These are phyloP conservation scores for Melikaiella ostensackeni DNA, from an alignment of 2,888 invertebrate species.

Conservation along the genomic window DNA sequence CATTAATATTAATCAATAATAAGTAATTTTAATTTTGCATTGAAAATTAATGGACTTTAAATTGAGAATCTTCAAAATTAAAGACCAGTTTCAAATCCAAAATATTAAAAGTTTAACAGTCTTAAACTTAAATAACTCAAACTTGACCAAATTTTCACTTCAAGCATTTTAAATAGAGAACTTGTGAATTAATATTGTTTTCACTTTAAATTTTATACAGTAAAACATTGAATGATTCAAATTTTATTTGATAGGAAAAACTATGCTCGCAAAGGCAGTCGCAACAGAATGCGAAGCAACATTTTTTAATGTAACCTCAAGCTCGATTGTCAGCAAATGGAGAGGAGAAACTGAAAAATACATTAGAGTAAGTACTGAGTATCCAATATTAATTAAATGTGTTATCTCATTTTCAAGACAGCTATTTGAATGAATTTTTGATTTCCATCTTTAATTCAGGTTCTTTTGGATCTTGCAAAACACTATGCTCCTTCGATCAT, in stretches of 20 bases:
- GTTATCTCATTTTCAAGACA: constrained; percentile 6
- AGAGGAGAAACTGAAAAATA: constrained; percentile 97
- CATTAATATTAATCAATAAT: no score
- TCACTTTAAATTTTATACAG: no score
- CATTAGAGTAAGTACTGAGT: constrained; percentile 82
- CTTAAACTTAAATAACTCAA: no score
- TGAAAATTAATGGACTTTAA: no score
- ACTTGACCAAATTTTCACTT: no score
- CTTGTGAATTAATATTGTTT: no score
- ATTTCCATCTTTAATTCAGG: constrained; percentile 77
- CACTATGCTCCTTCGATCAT: constrained; percentile 93
- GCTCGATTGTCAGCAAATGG: constrained; percentile 96
- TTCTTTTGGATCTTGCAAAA: constrained; percentile 92
- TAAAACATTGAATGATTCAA: not conserved
- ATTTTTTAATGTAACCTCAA: constrained; percentile 94
- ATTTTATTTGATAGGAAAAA: constrained; percentile 82
- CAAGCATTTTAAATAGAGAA: no score
- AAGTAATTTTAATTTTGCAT: no score
- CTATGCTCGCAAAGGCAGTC: constrained; percentile 91
- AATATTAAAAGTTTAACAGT: no score
- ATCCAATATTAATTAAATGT: not conserved
- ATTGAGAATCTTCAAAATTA: no score
- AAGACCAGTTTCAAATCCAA: no score
- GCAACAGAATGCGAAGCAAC: constrained; percentile 89
- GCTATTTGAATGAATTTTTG: not conserved